Conservation (phyloP, 2,888 invertebrate genomes). For the Lasioglossum malachurum region DNA sequence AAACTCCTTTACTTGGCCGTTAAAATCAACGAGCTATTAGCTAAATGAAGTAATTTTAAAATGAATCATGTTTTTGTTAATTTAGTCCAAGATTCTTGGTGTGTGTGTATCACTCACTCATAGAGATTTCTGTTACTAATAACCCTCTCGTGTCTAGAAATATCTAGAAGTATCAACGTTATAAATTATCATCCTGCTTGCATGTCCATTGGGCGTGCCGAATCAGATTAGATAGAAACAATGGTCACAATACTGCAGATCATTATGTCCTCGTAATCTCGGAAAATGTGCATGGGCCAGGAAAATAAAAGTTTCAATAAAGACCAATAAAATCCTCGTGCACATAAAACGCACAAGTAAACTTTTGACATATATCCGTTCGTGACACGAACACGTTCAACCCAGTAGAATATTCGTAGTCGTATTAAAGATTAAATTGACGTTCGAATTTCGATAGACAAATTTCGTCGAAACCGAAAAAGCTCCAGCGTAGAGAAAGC, state of each 20-base stretch:
- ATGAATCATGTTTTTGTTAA: neutral
- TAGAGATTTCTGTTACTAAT: neutral
- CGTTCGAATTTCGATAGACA: neutral
- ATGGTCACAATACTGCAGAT: neutral
- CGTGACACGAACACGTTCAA: neutral
- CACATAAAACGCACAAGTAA: neutral
- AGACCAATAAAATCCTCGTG: neutral
- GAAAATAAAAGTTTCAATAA: neutral
- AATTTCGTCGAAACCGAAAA: neutral
- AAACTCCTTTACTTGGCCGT: neutral
- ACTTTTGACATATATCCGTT: neutral
- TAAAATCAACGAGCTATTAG: neutral
- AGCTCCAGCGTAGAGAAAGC: neutral
- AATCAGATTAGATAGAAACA: neutral
- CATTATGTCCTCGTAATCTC: neutral
- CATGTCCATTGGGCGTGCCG: neutral
- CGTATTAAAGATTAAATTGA: neutral
- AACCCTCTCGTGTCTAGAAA: neutral
- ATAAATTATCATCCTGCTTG: neutral
- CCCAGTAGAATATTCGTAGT: neutral
- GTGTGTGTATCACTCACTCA: too few relatives aligned
- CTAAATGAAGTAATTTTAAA: neutral
- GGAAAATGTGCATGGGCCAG: neutral
- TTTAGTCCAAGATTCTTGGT: too few relatives aligned
- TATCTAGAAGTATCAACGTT: neutral